A percentile compares a stretch with the other conserved stretches of the same genome.
These are phyloP conservation scores for Todiramphus chloris DNA, from an alignment of 2,113 vertebrate genomes.

Conservation along the genomic window DNA sequence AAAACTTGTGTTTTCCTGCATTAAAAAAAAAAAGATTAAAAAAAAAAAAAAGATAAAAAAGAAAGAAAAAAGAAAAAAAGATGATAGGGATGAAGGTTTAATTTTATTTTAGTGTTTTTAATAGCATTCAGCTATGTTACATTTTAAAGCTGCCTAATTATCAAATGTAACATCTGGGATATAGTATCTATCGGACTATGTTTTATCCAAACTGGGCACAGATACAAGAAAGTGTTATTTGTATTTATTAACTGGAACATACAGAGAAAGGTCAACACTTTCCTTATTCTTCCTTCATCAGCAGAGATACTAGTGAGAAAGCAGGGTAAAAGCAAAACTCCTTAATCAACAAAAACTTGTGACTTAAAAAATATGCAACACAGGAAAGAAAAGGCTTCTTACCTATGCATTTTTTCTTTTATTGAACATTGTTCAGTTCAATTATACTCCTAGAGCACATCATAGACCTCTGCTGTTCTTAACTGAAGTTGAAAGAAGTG, in stretches of 20 bases:
- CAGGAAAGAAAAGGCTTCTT: neutral
- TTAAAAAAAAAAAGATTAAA: too few species aligned
- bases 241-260: conserved; percentile 49
- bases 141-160: conserved; percentile 65
- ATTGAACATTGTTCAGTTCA: neutral
- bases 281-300: conserved; percentile 26
- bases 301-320: conserved; percentile 6
- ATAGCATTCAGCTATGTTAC: conserved; percentile 30
- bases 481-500: neutral
- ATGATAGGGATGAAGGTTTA: conserved; percentile 20
- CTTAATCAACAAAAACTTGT: neutral
- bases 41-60: too few species aligned
- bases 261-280: conserved; percentile 49
- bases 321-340: conserved; percentile 3
- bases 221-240: conserved; percentile 54
- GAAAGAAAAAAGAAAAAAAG: neutral
- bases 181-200: conserved; percentile 9
- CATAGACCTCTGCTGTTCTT: neutral
- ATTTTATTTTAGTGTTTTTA: conserved; percentile 54
- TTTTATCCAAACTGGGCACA: conserved; percentile 51
- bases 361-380: neutral
- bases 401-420: neutral
- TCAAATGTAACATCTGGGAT: conserved; percentile 58
- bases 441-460: neutral
- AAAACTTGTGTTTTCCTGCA: conserved; percentile 47